Base-by-base conservation (phyloP, 1,140 invertebrate species). In the Formica selysi region DNA sequence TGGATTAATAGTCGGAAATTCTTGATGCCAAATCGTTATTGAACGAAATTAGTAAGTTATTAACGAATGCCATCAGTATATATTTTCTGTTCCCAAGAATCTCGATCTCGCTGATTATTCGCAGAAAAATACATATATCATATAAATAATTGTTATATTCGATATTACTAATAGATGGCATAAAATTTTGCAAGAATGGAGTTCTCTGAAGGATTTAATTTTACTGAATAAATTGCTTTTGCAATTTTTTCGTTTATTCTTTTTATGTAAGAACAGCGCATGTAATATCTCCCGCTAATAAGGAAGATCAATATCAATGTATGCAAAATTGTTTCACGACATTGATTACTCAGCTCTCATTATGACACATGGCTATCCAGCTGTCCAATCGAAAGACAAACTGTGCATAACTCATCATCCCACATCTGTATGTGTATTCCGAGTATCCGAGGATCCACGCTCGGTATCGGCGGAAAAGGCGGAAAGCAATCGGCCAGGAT, bases 351-450 rank as follows among this genome's bases (percentile, higher is more conserved):
- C 29, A 44, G 16, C 10, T 61, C 32, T 70, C 64, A 22, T 80
- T 70, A 61, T 32, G 19, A 67, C 64, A 64, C 38, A 67, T 22
- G 41, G n/a, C 32, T 32, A 65, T 16, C n/a, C 13, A 36, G 29
- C 48, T 51, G 22, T 71, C 67, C 65, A 59, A 59, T 68, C 38
- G 51, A 71, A 70, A 81, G 67, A 81, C n/a, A 73, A 59, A 70
- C 4, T 16, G 44, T 26, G 62, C 64, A 70, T 38, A 79, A 70
- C 51, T 81, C 67, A 81, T 81, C 54, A 26, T 73, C 22, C 48
- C 22, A 57, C 59, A 54, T 80, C 48, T 73, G 26, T 71, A 32
- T 79, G 38, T 38, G 10, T 67, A 6, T 13, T 26, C 61, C 32
- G 64, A 68, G 32, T 38, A 38, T 26, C 22, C 22, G 67, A 71